These are phyloP conservation scores for Chymomyza caudatula DNA, from an alignment of 2,888 invertebrate species.

Conservation along the genomic window DNA sequence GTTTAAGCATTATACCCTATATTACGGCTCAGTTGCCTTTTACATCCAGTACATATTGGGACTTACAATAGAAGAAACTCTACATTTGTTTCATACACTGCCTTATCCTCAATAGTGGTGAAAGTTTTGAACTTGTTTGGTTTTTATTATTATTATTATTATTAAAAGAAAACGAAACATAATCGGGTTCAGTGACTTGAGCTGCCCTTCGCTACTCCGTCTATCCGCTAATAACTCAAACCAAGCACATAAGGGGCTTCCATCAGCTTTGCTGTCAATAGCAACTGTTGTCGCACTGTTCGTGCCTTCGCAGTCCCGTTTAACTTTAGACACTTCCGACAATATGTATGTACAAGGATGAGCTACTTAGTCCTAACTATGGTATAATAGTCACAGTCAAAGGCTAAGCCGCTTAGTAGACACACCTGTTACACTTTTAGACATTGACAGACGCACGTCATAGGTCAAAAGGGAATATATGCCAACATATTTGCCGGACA, in stretches of 20 bases:
- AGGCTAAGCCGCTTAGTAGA: conserved; percentile 49
- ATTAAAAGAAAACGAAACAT: no score
- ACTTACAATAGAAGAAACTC: no score
- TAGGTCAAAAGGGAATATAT: conserved; percentile 28
- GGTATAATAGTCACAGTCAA: conserved; percentile 11
- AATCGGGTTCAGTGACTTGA: background rate
- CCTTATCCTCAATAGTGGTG: no score
- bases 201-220: background rate
- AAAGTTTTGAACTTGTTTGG: no score
- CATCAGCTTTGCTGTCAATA: conserved; percentile 21
- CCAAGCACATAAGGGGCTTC: background rate
- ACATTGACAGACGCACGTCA: conserved; percentile 7
- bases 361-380: conserved; percentile 5
- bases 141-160: no score
- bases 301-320: conserved; percentile 18
- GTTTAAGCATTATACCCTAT: no score
- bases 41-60: no score
- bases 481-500: conserved; percentile 64
- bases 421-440: conserved; percentile 68
- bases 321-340: conserved; percentile 48
- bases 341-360: background rate
- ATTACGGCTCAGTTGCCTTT: no score
- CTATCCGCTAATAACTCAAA: background rate
- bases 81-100: no score
- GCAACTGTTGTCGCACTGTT: conserved; percentile 30